Evolutionary conservation across 2,113 vertebrate genomes (phyloP).

Genomic region (Spea bombifrons): DNA sequence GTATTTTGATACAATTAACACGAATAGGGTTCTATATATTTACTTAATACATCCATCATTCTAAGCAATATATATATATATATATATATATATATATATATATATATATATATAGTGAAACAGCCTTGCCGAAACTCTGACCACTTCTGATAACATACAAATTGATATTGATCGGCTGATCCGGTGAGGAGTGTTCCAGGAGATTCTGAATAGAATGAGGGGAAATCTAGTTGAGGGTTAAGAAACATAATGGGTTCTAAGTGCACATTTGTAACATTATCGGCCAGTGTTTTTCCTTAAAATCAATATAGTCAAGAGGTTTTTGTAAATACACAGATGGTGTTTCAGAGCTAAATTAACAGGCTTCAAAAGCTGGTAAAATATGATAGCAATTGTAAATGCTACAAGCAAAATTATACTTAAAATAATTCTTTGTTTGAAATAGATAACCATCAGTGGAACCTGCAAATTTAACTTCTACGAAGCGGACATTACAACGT

Average conservation of each 20-base stretch:
- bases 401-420: too few relatives aligned
- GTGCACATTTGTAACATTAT: slow-evolving; percentile 26
- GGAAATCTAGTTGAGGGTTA: slow-evolving; percentile 7
- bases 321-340: neutral
- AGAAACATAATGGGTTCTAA: slow-evolving; percentile 12
- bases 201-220: slow-evolving; percentile 16
- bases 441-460: too few relatives aligned
- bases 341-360: too few relatives aligned
- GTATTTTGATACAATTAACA: slow-evolving; percentile 26
- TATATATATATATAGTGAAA: slow-evolving; percentile 8
- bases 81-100: slow-evolving; percentile 26
- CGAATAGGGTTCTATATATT: neutral
- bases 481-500: too few relatives aligned
- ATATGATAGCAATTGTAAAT: too few relatives aligned
- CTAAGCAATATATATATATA: slow-evolving; percentile 19
- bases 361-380: too few relatives aligned
- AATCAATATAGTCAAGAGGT: neutral
- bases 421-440: too few relatives aligned
- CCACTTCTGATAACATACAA: slow-evolving; percentile 30
- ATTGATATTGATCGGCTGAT: slow-evolving; percentile 36
- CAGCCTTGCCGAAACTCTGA: slow-evolving; percentile 20
- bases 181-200: slow-evolving; percentile 19
- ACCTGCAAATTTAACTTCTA: too few relatives aligned
- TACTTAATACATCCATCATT: slow-evolving; percentile 5
- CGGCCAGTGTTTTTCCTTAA: neutral